Conservation (phyloP, 2,888 invertebrate genomes). For the Drosophila affinis region DNA sequence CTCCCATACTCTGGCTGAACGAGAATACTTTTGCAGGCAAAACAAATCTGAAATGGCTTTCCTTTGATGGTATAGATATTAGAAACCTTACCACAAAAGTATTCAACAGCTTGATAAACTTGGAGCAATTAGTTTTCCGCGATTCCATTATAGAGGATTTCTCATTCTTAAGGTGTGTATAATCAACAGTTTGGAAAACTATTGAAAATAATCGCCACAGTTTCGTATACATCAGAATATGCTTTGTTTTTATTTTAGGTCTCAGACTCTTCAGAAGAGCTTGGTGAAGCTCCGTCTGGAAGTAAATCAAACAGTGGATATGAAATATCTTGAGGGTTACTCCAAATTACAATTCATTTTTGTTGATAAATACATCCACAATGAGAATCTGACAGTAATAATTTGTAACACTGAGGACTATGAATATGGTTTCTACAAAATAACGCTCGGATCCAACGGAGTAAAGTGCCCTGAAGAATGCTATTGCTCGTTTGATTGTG, state of each 20-base stretch:
- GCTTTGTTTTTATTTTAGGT: background rate
- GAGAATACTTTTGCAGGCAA: background rate
- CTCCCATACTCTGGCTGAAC: background rate
- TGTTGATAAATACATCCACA: background rate
- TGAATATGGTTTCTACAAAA: background rate
- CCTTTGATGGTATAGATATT: fast-evolving
- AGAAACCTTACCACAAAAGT: background rate
- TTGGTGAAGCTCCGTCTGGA: slow-evolving; percentile 8
- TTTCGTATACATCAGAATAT: background rate
- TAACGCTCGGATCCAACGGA: slow-evolving; percentile 2
- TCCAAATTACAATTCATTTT: background rate
- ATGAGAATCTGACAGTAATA: slow-evolving; percentile 9
- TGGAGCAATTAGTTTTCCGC: fast-evolving
- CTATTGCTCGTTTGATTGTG: background rate
- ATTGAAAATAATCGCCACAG: background rate
- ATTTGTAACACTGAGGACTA: background rate
- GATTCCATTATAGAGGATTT: background rate
- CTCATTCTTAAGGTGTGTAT: background rate
- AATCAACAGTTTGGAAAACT: background rate
- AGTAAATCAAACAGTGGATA: background rate
- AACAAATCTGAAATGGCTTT: background rate
- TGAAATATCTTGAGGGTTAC: slow-evolving; percentile 14
- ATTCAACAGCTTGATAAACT: background rate
- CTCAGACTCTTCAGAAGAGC: background rate
- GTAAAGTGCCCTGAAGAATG: slow-evolving; percentile 13